Conservation (phyloP, 53 echinoderm and acorn worm genomes). For the Crossaster papposus region DNA sequence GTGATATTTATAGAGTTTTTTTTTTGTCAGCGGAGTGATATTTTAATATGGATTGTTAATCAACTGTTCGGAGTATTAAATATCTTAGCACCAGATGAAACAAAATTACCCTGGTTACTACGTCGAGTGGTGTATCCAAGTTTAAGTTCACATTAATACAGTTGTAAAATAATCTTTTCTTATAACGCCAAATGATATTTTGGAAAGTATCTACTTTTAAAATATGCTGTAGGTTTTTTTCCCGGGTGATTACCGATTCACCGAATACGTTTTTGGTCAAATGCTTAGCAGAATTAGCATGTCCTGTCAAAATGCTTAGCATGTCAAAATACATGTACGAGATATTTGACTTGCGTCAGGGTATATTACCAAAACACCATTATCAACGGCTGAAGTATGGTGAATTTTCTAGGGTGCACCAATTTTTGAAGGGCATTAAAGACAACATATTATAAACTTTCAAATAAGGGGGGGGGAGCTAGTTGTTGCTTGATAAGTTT, state of each 20-base stretch:
- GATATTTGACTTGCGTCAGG: no score
- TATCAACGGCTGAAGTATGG: no score
- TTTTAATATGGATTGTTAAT: constrained; percentile 23
- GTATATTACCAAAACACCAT: no score
- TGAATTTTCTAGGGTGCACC: no score
- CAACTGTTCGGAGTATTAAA: neutral
- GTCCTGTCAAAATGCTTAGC: neutral
- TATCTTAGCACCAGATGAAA: neutral
- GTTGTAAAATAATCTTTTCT: constrained; percentile 19
- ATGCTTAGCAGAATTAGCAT: neutral
- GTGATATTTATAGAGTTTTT: neutral
- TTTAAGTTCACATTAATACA: neutral
- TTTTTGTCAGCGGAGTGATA: neutral
- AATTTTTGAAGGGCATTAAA: no score
- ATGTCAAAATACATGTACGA: no score
- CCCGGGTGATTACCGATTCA: neutral
- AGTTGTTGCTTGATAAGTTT: no score
- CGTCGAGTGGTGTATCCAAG: neutral
- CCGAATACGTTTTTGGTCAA: neutral
- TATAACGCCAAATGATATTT: neutral
- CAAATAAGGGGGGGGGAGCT: no score
- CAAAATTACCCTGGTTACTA: neutral
- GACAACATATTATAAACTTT: no score
- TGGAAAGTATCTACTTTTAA: neutral
- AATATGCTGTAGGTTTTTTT: neutral